Evolutionary conservation across 2,113 vertebrate species (phyloP), one percentile per base, ranked within the genome.

Genomic region (Recurvirostra avosetta): DNA sequence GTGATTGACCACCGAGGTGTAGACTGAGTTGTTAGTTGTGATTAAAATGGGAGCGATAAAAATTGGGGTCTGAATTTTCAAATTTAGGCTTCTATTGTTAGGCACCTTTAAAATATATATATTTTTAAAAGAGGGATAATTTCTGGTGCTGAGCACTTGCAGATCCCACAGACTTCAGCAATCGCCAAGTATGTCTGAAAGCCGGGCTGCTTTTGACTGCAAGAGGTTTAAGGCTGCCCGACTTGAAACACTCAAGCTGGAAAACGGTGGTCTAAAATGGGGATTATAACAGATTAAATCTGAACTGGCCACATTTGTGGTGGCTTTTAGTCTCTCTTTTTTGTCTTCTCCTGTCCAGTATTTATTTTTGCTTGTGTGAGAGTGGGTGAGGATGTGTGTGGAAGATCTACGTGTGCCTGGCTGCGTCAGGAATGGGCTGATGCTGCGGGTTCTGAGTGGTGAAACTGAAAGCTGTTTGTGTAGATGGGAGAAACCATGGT

Each of bases 131-230:
- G 47, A 62, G 77, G 71, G 66, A 76, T 87, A 72, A 73, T 83
- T 97, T 95, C 22, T 56, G 49, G 88, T 96, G 90, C 75, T 93
- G 87, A 93, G 85, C 78, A 66, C 89, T 93, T 70, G 58, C 34
- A 41, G 45, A 77, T 97, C 52, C 32, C 80, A 56, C 76, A 90
- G 52, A 65, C 32, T 70, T 93, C 52, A 75, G 72, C 1, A 1
- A 58, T 72, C 0, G 0, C 52, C 25, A n/a, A 55, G 41, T 40
- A 79, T 0, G 0, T 86, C 78, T 91, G 38, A 61, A 93, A 80
- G 49, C 22, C 23, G 4, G 58, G 68, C 34, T 86, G 56, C 55
- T 71, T 93, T 73, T 63, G 53, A 30, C 30, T 90, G 27, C 65
- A 77, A 56, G 63, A 84, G 36, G 20, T 43, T 88, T 88, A 77